Base-by-base conservation (phyloP, 2,888 invertebrate species). In the Hydrotaea cyrtoneurina region DNA sequence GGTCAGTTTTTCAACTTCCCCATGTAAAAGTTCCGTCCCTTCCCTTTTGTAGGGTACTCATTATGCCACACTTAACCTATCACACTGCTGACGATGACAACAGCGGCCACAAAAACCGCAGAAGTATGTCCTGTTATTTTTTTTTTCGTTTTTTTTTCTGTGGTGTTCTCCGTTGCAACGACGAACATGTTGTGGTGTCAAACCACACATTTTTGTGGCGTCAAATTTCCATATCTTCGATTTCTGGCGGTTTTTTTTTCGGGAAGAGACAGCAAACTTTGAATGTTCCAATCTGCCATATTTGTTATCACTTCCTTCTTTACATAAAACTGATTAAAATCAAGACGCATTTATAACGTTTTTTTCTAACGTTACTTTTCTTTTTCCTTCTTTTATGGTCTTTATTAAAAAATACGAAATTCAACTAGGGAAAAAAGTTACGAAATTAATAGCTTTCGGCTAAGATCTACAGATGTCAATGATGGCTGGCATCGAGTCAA, bases 401-500 rank as follows among this genome's bases (percentile, higher is more conserved):
- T 62, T 43, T 46, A 46, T 50, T 74, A 59, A 43, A 31, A 39
- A 39, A 39, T 19, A 74, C 57, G 39, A 39, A 1, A 39, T 39
- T 39, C 11, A 8, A 1, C 39, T n/a, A n/a, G 39, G 31, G 4
- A 26, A 10, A 59, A 21, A 26, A 43, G 50, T 64, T 72, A 23
- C 19, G 43, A 77, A 66, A 79, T 79, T 76, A 83, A 73, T 80
- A 66, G 43, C 80, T 77, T 73, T 8, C 73, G 73, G 79, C 62
- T 13, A 79, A 72, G 79, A 59, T 72, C 66, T n/a, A 43, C 66
- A 66, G 43, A 66, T 73, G 73, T 73, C 39, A 50, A 66, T 66
- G 75, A 73, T 66, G 66, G 66, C 39, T 39, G 43, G 36, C 15
- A 55, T 77, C 71, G 19, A 55, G n/a, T 4, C 55, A 19, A 55